A percentile compares a stretch with the other conserved stretches of the same genome.
Conservation (phyloP, 2,888 invertebrate species). For the Cheilosia scutellata region DNA sequence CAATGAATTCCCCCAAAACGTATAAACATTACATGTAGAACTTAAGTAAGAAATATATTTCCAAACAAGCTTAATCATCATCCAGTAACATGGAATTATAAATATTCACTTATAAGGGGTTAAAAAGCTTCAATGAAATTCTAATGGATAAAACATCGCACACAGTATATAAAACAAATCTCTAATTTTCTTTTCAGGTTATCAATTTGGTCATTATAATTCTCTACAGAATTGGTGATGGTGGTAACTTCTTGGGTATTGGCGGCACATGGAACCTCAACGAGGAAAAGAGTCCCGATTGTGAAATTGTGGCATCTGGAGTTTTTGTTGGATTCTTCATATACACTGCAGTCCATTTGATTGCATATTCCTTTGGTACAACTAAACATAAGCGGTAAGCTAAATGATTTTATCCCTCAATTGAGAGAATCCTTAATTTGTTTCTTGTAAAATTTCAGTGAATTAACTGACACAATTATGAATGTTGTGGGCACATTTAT, state of each 20-base stretch:
- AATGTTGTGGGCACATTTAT: constrained; percentile 93
- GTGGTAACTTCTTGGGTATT: constrained; percentile 93
- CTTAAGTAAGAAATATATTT: no score
- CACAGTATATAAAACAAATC: neutral
- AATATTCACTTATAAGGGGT: neutral
- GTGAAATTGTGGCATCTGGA: constrained; percentile 94
- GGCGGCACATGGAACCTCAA: constrained; percentile 96
- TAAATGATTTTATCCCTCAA: neutral
- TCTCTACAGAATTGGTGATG: constrained; percentile 92
- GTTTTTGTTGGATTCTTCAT: constrained; percentile 94
- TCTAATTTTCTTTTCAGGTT: constrained; percentile 86
- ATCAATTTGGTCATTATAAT: constrained; percentile 92
- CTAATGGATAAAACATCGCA: constrained; percentile 21
- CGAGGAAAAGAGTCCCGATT: constrained; percentile 94
- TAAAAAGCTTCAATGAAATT: no score
- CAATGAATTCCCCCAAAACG: neutral
- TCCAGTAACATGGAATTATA: neutral
- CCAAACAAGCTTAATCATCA: no score
- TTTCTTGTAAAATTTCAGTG: constrained; percentile 84
- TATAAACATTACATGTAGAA: no score
- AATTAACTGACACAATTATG: constrained; percentile 92
- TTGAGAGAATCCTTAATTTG: neutral
- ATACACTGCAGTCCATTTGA: constrained; percentile 91
- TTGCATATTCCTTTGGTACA: constrained; percentile 91
- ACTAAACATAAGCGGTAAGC: constrained; percentile 90